A percentile compares a stretch with the other conserved stretches of the same genome.
Conservation (phyloP, 2,888 invertebrate species). For the Dromius quadrimaculatus region DNA sequence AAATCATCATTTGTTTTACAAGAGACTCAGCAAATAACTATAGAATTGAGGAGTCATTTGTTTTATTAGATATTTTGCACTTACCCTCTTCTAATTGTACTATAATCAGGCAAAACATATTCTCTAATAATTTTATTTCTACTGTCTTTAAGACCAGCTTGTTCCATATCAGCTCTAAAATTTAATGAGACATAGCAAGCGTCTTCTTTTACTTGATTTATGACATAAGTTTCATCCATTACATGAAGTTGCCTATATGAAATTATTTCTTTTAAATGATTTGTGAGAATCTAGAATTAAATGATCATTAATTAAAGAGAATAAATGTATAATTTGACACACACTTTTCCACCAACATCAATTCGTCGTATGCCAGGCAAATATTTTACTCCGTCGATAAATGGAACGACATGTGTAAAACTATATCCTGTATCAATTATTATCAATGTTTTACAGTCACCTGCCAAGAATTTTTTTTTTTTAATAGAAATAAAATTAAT, state of each 20-base stretch:
- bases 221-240: conserved; percentile 98
- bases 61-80: background rate
- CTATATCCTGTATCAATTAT: conserved; percentile 96
- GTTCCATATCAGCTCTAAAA: conserved; percentile 83
- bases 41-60: conserved; percentile 15
- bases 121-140: conserved; percentile 84
- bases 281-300: conserved; percentile 75
- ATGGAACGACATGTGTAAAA: conserved; percentile 94
- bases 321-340: too few relatives aligned
- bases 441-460: conserved; percentile 64
- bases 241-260: conserved; percentile 97
- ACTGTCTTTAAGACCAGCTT: conserved; percentile 71
- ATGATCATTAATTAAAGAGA: too few relatives aligned
- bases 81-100: conserved; percentile 86
- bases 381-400: conserved; percentile 76
- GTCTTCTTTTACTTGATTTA: conserved; percentile 99
- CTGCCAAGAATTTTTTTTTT: conserved; percentile 31
- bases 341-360: conserved; percentile 95
- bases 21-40: background rate
- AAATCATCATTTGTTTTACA: too few relatives aligned
- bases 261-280: conserved; percentile 96
- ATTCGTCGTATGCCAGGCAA: conserved; percentile 81
- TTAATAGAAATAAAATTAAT: background rate
- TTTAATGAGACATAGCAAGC: conserved; percentile 92
- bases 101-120: conserved; percentile 97